A percentile compares a stretch with the other conserved stretches of the same genome.
Conservation (phyloP, 2,113 vertebrate genomes). For the Bujurquina vittata region DNA sequence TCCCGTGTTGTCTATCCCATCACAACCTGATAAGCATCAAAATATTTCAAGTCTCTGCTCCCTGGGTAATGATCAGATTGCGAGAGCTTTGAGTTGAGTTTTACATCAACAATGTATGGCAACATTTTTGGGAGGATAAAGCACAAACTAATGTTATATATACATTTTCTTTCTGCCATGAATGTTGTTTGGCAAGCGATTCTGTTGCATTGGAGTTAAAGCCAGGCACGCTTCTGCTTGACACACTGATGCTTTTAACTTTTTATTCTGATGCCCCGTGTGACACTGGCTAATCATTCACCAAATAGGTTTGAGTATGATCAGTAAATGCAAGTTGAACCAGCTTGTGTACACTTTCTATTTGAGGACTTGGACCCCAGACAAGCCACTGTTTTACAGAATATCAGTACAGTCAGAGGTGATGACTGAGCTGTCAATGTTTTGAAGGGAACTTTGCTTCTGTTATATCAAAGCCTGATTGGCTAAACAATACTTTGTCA, state of each 20-base stretch:
- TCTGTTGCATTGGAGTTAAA: neutral
- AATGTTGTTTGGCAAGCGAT: neutral
- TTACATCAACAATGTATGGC: neutral
- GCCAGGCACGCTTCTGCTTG: neutral
- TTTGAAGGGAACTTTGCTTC: constrained; percentile 66
- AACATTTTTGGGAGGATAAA: neutral
- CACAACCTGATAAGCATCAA: constrained; percentile 55
- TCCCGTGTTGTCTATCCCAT: constrained; percentile 31
- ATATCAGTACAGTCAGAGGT: constrained; percentile 31
- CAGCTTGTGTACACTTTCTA: constrained; percentile 55
- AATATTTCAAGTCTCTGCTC: constrained; percentile 55
- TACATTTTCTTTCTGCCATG: neutral
- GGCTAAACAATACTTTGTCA: constrained; percentile 63
- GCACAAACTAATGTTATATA: constrained; percentile 2
- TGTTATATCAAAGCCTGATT: constrained; percentile 59
- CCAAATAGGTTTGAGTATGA: constrained; percentile 29
- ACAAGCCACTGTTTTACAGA: constrained; percentile 17
- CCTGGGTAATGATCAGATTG: constrained; percentile 28
- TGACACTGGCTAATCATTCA: constrained; percentile 71
- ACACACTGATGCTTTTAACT: constrained; percentile 44
- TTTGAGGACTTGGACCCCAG: constrained; percentile 70
- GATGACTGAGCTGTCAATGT: constrained; percentile 49
- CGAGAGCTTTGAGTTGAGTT: neutral
- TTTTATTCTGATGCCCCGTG: constrained; percentile 34
- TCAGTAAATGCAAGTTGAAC: constrained; percentile 58